phyloP scores from a whole-genome alignment of 2,888 invertebrate genomes.

The Rhagonycha lutea region DNA sequence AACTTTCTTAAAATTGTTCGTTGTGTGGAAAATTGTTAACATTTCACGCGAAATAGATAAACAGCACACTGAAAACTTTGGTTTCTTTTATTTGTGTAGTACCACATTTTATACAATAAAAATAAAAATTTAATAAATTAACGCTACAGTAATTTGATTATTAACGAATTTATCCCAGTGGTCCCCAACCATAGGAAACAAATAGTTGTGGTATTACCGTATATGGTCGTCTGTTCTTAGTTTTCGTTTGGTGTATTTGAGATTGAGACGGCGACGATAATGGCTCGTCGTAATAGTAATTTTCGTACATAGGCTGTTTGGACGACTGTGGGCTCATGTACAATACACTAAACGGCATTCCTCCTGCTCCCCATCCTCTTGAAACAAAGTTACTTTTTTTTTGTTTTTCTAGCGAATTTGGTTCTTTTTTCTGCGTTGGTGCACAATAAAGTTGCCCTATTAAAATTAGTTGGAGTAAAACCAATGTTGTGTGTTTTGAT shows the following conservation, averaged over 20 bases:
- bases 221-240: slow-evolving; percentile 42
- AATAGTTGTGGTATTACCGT: slow-evolving; percentile 59
- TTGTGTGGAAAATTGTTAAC: too few species aligned
- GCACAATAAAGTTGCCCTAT: slow-evolving; percentile 1
- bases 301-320: slow-evolving; percentile 13
- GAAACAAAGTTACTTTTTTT: slow-evolving; percentile 56
- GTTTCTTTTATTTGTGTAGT: background rate
- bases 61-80: too few species aligned
- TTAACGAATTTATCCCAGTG: slow-evolving; percentile 51
- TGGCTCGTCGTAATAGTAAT: background rate
- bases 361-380: slow-evolving; percentile 59
- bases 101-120: background rate
- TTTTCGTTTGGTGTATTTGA: background rate
- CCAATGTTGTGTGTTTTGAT: background rate
- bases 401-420: background rate
- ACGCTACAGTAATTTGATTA: background rate
- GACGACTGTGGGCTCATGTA: slow-evolving; percentile 52
- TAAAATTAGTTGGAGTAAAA: background rate
- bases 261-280: slow-evolving; percentile 1
- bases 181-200: slow-evolving; percentile 60
- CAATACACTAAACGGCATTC: slow-evolving; percentile 59
- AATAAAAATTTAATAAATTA: background rate
- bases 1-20: background rate
- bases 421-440: background rate
- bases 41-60: too few species aligned